Conservation (phyloP, 2,888 invertebrate species). For the Dermolepida albohirtum region DNA sequence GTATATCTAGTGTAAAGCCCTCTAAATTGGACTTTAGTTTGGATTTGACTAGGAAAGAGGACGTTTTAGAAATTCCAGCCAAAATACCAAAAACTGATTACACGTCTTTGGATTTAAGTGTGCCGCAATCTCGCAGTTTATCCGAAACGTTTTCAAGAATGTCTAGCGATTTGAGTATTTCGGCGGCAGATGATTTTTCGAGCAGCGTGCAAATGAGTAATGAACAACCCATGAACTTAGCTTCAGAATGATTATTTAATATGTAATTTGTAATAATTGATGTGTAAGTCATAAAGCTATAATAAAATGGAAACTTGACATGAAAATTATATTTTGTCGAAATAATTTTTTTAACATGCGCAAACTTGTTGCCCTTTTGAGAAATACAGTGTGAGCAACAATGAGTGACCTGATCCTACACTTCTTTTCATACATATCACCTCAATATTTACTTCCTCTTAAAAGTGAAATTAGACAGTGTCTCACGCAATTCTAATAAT, state of each 20-base stretch:
- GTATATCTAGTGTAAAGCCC: conserved; percentile 63
- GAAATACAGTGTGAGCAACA: too few relatives aligned
- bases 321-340: too few relatives aligned
- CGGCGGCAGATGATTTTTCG: conserved; percentile 46
- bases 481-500: too few relatives aligned
- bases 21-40: conserved; percentile 60
- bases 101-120: conserved; percentile 66
- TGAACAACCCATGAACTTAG: conserved; percentile 50
- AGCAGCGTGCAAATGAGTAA: conserved; percentile 25
- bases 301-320: neutral
- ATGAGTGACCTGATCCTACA: too few relatives aligned
- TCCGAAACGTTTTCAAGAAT: conserved; percentile 50
- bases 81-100: conserved; percentile 72
- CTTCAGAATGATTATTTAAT: conserved; percentile 39
- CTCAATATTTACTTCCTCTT: too few relatives aligned
- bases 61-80: conserved; percentile 66
- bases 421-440: too few relatives aligned
- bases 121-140: conserved; percentile 61
- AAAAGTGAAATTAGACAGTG: too few relatives aligned
- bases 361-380: too few relatives aligned
- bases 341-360: too few relatives aligned
- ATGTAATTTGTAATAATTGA: neutral
- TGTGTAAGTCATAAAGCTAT: neutral
- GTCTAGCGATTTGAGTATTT: conserved; percentile 55
- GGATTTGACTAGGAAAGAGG: conserved; percentile 56